Percentiles rank a stretch among this genome's conserved stretches.
phyloP scores from a whole-genome alignment of 1,140 invertebrate species.

The honey bee (Apis mellifera) region Amel_HAv3.1 CM009941.2:7306501-7307000 shows the following conservation, averaged over 20 bases:
- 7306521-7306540: slow-evolving; percentile 14
- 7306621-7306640: slow-evolving; percentile 46
- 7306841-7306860: background rate
- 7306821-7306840: background rate
- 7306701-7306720: background rate
- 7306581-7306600: slow-evolving; percentile 62
- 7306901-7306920: background rate
- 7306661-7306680: slow-evolving; percentile 57
- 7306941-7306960: background rate
- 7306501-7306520: slow-evolving; percentile 46
- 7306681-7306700: slow-evolving; percentile 31
- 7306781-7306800: slow-evolving; percentile 43
- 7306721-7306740: background rate
- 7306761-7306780: slow-evolving; percentile 32
- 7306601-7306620: slow-evolving; percentile 54
- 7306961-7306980: background rate
- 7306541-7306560: slow-evolving; percentile 52
- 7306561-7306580: slow-evolving; percentile 51
- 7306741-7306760: background rate
- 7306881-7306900: background rate
- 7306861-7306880: background rate
- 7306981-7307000: background rate
- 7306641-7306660: slow-evolving; percentile 33
- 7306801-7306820: slow-evolving; percentile 39
- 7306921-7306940: background rate